Evolutionary conservation across 2,113 vertebrate species (phyloP).

Genomic region (Silurus glanis): DNA sequence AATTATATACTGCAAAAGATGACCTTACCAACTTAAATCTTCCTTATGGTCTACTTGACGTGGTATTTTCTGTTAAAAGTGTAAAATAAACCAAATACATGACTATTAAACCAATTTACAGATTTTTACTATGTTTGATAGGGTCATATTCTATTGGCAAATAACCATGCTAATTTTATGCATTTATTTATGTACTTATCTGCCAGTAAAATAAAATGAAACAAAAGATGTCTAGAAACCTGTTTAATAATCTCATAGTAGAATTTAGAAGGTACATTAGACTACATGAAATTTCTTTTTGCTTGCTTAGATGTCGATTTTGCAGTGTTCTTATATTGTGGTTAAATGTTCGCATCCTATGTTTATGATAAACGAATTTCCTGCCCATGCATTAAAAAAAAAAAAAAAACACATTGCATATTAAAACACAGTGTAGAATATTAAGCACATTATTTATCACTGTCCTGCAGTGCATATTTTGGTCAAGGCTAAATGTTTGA

Average conservation of each 20-base stretch:
- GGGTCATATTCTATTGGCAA: neutral
- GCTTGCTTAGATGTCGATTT: neutral
- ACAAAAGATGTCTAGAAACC: neutral
- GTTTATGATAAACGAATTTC: neutral
- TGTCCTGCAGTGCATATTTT: slow-evolving; percentile 34
- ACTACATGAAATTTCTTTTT: neutral
- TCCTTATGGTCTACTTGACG: neutral
- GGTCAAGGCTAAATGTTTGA: slow-evolving; percentile 36
- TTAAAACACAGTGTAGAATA: slow-evolving; percentile 34
- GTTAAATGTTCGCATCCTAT: neutral
- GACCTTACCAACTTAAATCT: neutral
- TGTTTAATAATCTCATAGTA: neutral
- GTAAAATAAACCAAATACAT: neutral
- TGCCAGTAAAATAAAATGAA: neutral
- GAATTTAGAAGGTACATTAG: neutral
- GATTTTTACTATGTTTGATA: neutral
- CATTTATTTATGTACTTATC: neutral
- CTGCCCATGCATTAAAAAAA: slow-evolving; percentile 2
- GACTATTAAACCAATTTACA: neutral
- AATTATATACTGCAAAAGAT: neutral
- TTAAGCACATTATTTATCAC: slow-evolving; percentile 13
- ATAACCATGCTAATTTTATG: neutral
- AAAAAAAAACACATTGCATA: slow-evolving; percentile 2
- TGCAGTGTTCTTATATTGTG: neutral
- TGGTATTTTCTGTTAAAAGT: neutral